These are phyloP conservation scores for Alethe diademata DNA, from an alignment of 2,113 vertebrate species.

Conservation along the genomic window DNA sequence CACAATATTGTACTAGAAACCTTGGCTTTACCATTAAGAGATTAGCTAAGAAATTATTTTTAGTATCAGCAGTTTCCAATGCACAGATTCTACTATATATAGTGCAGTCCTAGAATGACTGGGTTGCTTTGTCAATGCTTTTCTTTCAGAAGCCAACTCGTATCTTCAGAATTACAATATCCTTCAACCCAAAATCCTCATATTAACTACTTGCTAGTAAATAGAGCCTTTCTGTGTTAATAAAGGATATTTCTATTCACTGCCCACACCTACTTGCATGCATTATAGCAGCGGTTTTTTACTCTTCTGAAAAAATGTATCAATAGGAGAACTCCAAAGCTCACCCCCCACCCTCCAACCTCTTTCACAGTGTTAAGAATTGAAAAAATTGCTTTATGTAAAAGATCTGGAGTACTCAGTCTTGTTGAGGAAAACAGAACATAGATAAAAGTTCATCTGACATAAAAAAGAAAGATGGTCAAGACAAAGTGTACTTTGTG, in stretches of 20 bases:
- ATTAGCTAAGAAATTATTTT: neutral
- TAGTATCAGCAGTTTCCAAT: neutral
- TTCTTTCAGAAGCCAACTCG: neutral
- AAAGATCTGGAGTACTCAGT: neutral
- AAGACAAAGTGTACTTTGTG: slow-evolving; percentile 37
- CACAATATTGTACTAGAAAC: neutral
- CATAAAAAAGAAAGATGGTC: slow-evolving; percentile 24
- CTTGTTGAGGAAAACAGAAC: slow-evolving; percentile 27
- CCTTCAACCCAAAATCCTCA: neutral
- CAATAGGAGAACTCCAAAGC: slow-evolving; percentile 13
- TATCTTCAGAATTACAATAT: neutral
- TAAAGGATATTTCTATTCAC: slow-evolving; percentile 10
- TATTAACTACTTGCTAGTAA: neutral
- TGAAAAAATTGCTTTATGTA: slow-evolving; percentile 2
- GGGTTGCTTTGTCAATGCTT: neutral
- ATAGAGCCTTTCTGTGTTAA: neutral
- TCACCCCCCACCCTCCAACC: neutral
- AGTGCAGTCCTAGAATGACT: neutral
- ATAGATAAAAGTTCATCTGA: slow-evolving; percentile 35
- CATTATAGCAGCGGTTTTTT: neutral
- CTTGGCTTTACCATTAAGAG: neutral
- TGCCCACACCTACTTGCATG: neutral
- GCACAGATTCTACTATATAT: neutral
- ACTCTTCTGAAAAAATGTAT: neutral
- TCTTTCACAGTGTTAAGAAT: neutral